Evolutionary conservation across 2,113 vertebrate species (phyloP), one percentile per base, ranked within the genome.

Genomic region (Dendropsophus ebraccatus): DNA sequence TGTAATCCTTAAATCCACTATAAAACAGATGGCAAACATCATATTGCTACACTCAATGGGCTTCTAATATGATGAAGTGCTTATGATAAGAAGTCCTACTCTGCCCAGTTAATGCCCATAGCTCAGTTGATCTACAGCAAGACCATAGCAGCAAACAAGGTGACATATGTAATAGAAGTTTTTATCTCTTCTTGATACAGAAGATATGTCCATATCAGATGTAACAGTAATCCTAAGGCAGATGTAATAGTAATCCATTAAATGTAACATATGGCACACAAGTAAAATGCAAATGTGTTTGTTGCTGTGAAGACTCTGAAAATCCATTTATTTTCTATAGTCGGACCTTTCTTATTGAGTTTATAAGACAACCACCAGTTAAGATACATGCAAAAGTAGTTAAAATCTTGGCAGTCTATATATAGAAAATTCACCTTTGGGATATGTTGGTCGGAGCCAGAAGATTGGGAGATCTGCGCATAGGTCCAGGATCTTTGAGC

Each of bases 391-490:
- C n/a, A 32, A 32, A 35, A 54, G 17, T 17, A 30, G 21, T 78
- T 35, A 35, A 52, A 78, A 14, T 37, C 49, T 56, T 2, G 13
- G 11, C 0, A 23, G 30, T 56, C 30, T 78, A 78, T 79, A 58
- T 16, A 62, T 62, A 45, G 23, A 62, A 62, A 45, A 45, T 25
- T 37, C 77, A 99, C 97, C 97, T 96, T 97, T 96, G 37, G 93
- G 92, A 84, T 95, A 93, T 1, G 93, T 92, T 23, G 95, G 96
- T 87, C 93, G 95, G 89, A 99, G 95, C 97, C 97, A 98, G 93
- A 96, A 97, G 91, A 99, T 95, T 1, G 97, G 97, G 90, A 96
- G 94, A 87, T 95, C 91, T 10, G 90, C 88, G 4, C 97, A 99
- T 85, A 98, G 95, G 92, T 95, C 92, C 91, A 96, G 90, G 84